Conservation (phyloP, 2,113 vertebrate genomes). For the pig (Sus scrofa) region T2T-Sscrofa CM000812.6:206890501-206891000, state of each 20-base stretch:
- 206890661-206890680: background rate
- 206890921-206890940: background rate
- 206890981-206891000: background rate
- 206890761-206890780: background rate
- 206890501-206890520: background rate
- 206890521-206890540: background rate
- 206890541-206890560: background rate
- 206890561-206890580: background rate
- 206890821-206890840: background rate
- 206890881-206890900: background rate
- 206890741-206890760: background rate
- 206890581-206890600: background rate
- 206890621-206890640: conserved; percentile 37
- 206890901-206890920: background rate
- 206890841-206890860: background rate
- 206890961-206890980: background rate
- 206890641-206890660: conserved; percentile 4
- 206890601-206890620: background rate
- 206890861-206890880: background rate
- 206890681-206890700: background rate
- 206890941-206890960: background rate
- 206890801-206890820: background rate
- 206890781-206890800: background rate
- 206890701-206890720: background rate
- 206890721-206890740: background rate